phyloP scores from a whole-genome alignment of 2,888 invertebrate species.

The Eurytoma californica region DNA sequence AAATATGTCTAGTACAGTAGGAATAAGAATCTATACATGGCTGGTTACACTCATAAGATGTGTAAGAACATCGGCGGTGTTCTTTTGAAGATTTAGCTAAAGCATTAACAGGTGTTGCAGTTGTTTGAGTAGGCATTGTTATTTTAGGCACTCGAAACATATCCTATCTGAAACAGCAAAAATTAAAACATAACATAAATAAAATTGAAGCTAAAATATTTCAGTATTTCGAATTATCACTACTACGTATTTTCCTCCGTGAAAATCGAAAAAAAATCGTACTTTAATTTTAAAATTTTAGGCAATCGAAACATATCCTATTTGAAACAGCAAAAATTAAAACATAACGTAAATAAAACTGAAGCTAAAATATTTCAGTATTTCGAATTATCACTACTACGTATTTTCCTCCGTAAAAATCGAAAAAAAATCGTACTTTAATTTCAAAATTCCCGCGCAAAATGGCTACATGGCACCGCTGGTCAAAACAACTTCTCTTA shows the following conservation, averaged over 20 bases:
- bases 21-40: constrained; percentile 83
- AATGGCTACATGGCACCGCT: neutral
- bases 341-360: neutral
- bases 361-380: too few species aligned
- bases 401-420: too few species aligned
- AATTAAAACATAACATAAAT: neutral
- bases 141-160: constrained; percentile 70
- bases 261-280: neutral
- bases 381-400: too few species aligned
- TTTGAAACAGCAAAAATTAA: constrained; percentile 50
- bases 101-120: constrained; percentile 42
- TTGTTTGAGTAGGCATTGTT: constrained; percentile 61
- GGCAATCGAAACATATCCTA: constrained; percentile 69
- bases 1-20: constrained; percentile 89
- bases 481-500: constrained; percentile 33
- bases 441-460: constrained; percentile 50
- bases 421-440: neutral
- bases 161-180: constrained; percentile 58
- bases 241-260: too few species aligned
- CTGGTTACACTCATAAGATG: constrained; percentile 82
- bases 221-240: too few species aligned
- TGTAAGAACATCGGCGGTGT: constrained; percentile 73
- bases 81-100: constrained; percentile 61
- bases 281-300: too few species aligned
- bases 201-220: neutral